Evolutionary conservation across 1,140 invertebrate genomes (phyloP).

Genomic region (Diprion similis): DNA sequence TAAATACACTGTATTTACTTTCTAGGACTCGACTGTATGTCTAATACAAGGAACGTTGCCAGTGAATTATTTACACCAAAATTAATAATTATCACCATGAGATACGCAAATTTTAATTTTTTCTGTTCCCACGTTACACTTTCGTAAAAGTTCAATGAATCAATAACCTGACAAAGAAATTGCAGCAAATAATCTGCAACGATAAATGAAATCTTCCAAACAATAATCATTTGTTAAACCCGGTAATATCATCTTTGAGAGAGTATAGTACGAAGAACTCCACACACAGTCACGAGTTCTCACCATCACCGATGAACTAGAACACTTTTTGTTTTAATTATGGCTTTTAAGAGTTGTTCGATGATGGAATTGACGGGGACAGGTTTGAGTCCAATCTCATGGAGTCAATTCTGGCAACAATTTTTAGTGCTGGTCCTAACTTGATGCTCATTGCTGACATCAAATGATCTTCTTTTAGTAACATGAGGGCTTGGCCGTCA

Average conservation of each 20-base stretch:
- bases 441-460: conserved; percentile 96
- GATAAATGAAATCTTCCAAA: too few species aligned
- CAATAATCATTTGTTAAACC: too few species aligned
- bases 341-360: conserved; percentile 30
- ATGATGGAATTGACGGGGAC: conserved; percentile 45
- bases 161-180: too few species aligned
- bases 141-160: too few species aligned
- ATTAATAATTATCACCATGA: too few species aligned
- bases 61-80: too few species aligned
- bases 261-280: background rate
- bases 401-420: conserved; percentile 85
- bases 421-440: conserved; percentile 93
- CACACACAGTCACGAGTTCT: background rate
- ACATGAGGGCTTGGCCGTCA: conserved; percentile 91
- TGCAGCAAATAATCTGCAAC: too few species aligned
- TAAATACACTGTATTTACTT: background rate
- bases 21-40: too few species aligned
- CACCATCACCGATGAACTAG: background rate
- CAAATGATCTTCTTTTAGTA: conserved; percentile 94
- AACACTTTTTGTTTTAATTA: background rate
- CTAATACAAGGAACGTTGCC: too few species aligned
- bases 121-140: too few species aligned
- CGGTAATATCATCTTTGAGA: background rate
- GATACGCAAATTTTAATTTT: too few species aligned
- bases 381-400: conserved; percentile 68